A percentile compares a stretch with the other conserved stretches of the same genome.
phyloP scores from a whole-genome alignment of 2,113 vertebrate species.

The Catharus minimus region DNA sequence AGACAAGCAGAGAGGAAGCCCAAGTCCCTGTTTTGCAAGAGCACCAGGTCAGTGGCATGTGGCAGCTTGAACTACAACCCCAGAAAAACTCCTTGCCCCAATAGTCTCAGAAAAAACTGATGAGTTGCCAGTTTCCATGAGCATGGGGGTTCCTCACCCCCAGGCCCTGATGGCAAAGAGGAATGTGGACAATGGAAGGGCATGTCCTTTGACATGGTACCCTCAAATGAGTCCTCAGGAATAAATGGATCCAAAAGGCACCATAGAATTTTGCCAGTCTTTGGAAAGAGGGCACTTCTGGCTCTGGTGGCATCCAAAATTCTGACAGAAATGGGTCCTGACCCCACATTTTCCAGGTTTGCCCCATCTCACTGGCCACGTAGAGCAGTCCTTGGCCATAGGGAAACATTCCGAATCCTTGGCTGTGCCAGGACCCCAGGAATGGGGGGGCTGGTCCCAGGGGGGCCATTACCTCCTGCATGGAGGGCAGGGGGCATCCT shows the following conservation, averaged over 20 bases:
- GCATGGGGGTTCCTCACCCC: background rate
- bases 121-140: background rate
- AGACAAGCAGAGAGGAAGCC: background rate
- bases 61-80: background rate
- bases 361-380: background rate
- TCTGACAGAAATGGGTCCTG: background rate
- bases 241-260: background rate
- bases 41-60: background rate
- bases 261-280: background rate
- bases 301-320: background rate
- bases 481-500: background rate
- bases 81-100: background rate
- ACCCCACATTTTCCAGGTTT: background rate
- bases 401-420: fast-evolving
- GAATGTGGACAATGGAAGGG: too few relatives aligned
- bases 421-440: fast-evolving
- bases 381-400: background rate
- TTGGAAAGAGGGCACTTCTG: background rate
- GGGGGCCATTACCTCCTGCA: background rate
- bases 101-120: background rate
- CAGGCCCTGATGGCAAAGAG: background rate
- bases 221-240: background rate
- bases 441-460: background rate
- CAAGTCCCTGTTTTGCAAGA: background rate
- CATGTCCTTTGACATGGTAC: fast-evolving